phyloP scores from a whole-genome alignment of 1,140 invertebrate species.

The Aethina tumida region DNA sequence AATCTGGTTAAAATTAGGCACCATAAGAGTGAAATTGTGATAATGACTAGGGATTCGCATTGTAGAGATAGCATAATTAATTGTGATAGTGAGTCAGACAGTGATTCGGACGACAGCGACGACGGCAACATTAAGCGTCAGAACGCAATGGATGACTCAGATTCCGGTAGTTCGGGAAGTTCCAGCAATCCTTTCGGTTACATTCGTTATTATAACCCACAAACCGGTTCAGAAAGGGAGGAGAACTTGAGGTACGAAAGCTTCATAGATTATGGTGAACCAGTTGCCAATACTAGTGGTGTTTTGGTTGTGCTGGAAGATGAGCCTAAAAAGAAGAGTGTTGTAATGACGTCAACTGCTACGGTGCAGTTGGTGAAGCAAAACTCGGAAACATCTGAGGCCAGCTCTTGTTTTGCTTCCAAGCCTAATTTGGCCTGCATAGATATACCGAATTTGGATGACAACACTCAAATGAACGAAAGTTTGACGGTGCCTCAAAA shows the following conservation, averaged over 20 bases:
- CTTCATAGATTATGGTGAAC: constrained; percentile 39
- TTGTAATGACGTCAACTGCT: constrained; percentile 39
- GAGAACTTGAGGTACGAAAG: constrained; percentile 34
- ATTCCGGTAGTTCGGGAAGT: constrained; percentile 27
- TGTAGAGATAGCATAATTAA: constrained; percentile 42
- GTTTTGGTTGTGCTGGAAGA: constrained; percentile 16
- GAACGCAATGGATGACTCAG: constrained; percentile 44
- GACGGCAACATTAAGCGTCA: constrained; percentile 39
- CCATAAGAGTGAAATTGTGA: constrained; percentile 45
- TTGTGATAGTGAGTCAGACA: constrained; percentile 38
- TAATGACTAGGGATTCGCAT: constrained; percentile 41
- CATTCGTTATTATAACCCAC: constrained; percentile 49
- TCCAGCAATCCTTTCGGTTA: constrained; percentile 50
- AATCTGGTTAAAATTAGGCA: constrained; percentile 41
- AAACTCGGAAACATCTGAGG: constrained; percentile 47
- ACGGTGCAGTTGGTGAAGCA: constrained; percentile 36
- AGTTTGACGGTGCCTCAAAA: constrained; percentile 25
- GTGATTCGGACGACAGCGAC: constrained; percentile 32
- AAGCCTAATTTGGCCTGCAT: constrained; percentile 50
- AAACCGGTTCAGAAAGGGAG: constrained; percentile 26
- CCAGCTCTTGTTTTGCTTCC: constrained; percentile 43
- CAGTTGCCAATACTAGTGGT: constrained; percentile 3
- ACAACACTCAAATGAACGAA: too few species aligned
- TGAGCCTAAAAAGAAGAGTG: constrained; percentile 27
- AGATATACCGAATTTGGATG: constrained; percentile 51